phyloP scores from a whole-genome alignment of 2,797 vertebrate species.

The Rhabdophis nuchalis region DNA sequence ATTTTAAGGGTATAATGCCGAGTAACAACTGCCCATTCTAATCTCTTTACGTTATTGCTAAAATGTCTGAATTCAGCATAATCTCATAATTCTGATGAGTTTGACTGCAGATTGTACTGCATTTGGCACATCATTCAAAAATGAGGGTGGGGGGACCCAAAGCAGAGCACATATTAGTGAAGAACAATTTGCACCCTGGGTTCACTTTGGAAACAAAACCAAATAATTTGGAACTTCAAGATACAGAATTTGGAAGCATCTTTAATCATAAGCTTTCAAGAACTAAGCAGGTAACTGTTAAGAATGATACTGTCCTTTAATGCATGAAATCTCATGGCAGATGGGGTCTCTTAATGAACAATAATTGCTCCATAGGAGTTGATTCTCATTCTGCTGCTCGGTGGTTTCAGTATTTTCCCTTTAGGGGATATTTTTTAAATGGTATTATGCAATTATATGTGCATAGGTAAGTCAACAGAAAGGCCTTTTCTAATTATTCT shows the following conservation, averaged over 20 bases:
- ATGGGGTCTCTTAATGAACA: not conserved
- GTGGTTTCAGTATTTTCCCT: not conserved
- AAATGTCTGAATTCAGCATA: not conserved
- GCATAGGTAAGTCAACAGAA: not conserved
- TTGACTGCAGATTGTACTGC: not conserved
- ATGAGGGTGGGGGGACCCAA: not conserved
- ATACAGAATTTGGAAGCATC: not conserved
- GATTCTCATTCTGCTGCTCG: not conserved
- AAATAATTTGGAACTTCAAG: not conserved
- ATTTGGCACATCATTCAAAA: not conserved
- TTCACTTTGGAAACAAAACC: not conserved
- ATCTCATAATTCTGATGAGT: not conserved
- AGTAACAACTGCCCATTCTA: not conserved
- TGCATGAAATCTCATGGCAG: not conserved
- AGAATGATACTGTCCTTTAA: not conserved
- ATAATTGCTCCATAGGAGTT: not conserved
- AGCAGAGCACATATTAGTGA: not conserved
- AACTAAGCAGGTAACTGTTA: not conserved
- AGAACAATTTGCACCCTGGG: not conserved
- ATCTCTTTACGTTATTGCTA: not conserved
- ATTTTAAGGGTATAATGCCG: not conserved
- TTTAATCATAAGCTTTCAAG: not conserved
- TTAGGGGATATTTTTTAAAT: not conserved
- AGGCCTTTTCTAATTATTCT: not conserved
- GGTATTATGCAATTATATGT: not conserved